Percentiles rank a stretch among this genome's conserved stretches.
These are phyloP conservation scores for Dorcus hopei DNA, from an alignment of 2,888 invertebrate species.

Conservation along the genomic window DNA sequence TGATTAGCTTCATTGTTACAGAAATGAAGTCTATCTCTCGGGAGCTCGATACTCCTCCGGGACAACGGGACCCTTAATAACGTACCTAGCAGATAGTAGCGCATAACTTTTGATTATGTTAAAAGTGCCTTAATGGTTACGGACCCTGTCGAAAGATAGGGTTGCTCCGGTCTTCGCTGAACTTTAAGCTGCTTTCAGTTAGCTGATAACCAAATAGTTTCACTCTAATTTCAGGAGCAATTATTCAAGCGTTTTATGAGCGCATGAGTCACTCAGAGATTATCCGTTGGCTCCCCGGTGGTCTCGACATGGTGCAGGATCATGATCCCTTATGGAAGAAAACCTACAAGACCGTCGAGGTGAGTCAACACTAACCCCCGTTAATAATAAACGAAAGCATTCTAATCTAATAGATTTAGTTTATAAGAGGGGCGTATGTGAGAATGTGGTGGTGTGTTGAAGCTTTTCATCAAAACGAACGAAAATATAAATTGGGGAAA, in stretches of 20 bases:
- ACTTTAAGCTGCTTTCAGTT: conserved; percentile 5
- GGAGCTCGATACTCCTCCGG: conserved; percentile 13
- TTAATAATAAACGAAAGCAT: conserved; percentile 33
- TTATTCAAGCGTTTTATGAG: not conserved
- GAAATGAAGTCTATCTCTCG: conserved; percentile 16
- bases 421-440: conserved; percentile 2
- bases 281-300: conserved; percentile 25
- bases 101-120: conserved; percentile 31
- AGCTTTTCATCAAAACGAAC: no score
- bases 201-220: no score
- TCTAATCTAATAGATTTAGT: conserved; percentile 34
- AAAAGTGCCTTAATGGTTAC: conserved; percentile 25
- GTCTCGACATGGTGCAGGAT: conserved; percentile 30
- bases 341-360: conserved; percentile 30
- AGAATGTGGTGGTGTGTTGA: not conserved
- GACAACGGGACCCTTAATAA: conserved; percentile 19
- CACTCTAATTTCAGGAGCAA: no score
- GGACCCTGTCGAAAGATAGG: conserved; percentile 23
- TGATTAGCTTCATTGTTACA: conserved; percentile 20
- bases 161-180: conserved; percentile 10
- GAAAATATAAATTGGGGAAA: no score
- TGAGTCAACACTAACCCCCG: conserved; percentile 35
- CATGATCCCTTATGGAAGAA: conserved; percentile 26
- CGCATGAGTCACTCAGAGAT: conserved; percentile 23
- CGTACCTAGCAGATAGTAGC: conserved; percentile 11